Evolutionary conservation across 2,888 invertebrate species (phyloP).

Genomic region (Nymphalis urticae): DNA sequence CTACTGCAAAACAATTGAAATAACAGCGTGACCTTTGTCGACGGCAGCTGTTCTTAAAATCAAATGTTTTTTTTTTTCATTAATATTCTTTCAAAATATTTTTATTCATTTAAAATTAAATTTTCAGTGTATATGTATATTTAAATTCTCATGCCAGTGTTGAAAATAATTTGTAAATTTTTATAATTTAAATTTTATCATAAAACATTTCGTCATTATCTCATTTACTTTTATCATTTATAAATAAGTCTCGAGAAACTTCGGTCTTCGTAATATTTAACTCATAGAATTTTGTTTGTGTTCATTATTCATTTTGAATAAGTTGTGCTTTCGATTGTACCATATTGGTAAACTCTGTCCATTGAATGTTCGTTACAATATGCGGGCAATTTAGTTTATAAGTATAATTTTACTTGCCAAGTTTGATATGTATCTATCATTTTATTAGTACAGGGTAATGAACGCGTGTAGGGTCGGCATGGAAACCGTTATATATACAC

Average conservation of each 20-base stretch:
- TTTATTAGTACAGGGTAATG: conserved; percentile 23
- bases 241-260: conserved; percentile 2
- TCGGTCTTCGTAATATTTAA: neutral
- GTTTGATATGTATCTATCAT: conserved; percentile 5
- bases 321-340: conserved; percentile 39
- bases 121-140: neutral
- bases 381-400: conserved; percentile 5
- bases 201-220: neutral
- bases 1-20: neutral
- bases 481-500: no score
- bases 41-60: no score
- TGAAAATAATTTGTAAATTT: neutral
- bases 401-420: conserved; percentile 31
- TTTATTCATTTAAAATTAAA: no score
- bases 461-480: neutral
- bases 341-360: conserved; percentile 41
- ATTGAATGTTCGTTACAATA: conserved; percentile 37
- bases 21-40: neutral
- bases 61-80: no score
- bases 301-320: conserved; percentile 44
- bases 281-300: conserved; percentile 32
- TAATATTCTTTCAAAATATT: no score
- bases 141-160: neutral
- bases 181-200: neutral
- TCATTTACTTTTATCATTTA: neutral